These are phyloP conservation scores for Cryptus viduatorius DNA, from an alignment of 2,888 invertebrate species.

Conservation along the genomic window DNA sequence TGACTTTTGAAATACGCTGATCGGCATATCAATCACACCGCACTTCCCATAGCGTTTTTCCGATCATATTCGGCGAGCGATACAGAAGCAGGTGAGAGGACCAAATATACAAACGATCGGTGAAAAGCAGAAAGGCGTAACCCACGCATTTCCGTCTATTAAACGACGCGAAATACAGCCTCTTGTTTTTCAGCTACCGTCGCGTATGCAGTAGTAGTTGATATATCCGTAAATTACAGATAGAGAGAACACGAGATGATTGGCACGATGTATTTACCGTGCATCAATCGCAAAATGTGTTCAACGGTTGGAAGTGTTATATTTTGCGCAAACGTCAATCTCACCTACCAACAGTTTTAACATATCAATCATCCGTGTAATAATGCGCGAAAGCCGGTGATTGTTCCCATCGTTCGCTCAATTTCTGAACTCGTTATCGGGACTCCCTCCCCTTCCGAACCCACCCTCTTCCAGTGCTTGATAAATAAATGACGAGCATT, in stretches of 20 bases:
- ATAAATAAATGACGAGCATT: conserved; percentile 26
- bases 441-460: neutral
- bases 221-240: neutral
- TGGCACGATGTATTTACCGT: neutral
- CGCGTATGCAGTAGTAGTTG: neutral
- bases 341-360: neutral
- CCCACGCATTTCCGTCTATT: neutral
- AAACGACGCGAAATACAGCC: neutral
- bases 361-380: conserved; percentile 26
- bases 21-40: conserved; percentile 9
- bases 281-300: neutral
- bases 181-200: neutral
- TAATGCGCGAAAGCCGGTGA: conserved; percentile 8
- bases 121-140: neutral
- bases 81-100: neutral
- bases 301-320: neutral
- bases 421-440: conserved; percentile 14
- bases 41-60: neutral
- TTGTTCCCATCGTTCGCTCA: conserved; percentile 9
- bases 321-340: conserved; percentile 28
- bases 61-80: neutral
- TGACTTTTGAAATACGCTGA: conserved; percentile 27
- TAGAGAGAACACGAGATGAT: neutral
- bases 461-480: neutral
- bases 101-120: neutral